Base-by-base conservation (phyloP, 1,140 invertebrate species). In the Drosophila auraria region DNA sequence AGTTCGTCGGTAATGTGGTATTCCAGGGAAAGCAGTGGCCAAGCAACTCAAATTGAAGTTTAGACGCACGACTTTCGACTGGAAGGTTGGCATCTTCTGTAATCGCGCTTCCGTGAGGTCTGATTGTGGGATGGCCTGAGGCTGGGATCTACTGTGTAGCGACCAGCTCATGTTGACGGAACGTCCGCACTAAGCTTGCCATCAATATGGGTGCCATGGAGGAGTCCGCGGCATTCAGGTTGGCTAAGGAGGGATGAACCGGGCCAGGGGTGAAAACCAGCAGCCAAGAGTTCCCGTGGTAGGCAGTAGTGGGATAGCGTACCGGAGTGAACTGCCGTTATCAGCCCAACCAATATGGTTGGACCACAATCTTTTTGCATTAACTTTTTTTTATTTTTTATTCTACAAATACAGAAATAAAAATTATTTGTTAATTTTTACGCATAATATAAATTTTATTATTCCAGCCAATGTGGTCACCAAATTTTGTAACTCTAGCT, bases 281-380 rank as follows among this genome's bases (percentile, higher is more conserved):
- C 97, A 98, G 97, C 97, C 97, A 97, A 98, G 97, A 98, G 97
- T 96, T 96, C 96, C 97, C 97, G 97, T 97, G 97, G 96, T 94
- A 96, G 94, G 96, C 97, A 98, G 97, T 98, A 98, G 97, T 97
- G 97, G 97, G 97, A 98, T 97, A 96, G 97, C 97, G 96, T 95
- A 97, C 95, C 97, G 97, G 97, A 98, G 97, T 97, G 96, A 95
- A 95, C 94, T 94, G 95, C 94, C 94, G 94, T 94, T 94, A 94
- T 93, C 95, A 98, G 97, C 97, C 97, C 94, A 95, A 94, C 95
- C 95, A 96, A 98, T 95, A 98, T 90, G 97, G 95, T 95, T 95
- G 96, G 95, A 98, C 97, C 95, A 94, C 94, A 94, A 94, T 94
- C 95, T 97, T 97, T 97, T 45, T 63, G n/a, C 5, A 30, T 45